Percentiles rank a stretch among this genome's conserved stretches.
Conservation (phyloP, 2,888 invertebrate species). For the Notocelia uddmanniana region DNA sequence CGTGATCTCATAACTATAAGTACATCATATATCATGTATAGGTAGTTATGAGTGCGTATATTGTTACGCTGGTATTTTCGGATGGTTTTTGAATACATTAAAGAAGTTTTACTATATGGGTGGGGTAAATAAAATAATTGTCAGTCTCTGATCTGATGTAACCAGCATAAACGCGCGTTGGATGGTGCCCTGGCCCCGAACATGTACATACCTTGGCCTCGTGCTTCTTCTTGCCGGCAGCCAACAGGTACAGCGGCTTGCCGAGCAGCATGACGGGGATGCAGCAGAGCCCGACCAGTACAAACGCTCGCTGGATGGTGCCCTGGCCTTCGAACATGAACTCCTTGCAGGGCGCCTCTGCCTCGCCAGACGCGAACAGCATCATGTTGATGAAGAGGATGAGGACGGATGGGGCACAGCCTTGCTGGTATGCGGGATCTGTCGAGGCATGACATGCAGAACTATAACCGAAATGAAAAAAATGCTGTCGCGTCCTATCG, state of each 20-base stretch:
- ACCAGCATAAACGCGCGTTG: too few relatives aligned
- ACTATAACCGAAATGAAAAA: too few relatives aligned
- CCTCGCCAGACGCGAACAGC: constrained; percentile 89
- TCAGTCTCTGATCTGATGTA: too few relatives aligned
- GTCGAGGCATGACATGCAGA: constrained; percentile 8
- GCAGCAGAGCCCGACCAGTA: constrained; percentile 92
- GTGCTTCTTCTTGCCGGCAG: constrained; percentile 67
- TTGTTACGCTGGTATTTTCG: too few relatives aligned
- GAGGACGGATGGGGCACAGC: constrained; percentile 97
- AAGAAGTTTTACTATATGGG: too few relatives aligned
- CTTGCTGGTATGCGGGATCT: constrained; percentile 73
- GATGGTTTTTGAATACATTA: too few relatives aligned
- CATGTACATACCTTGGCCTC: constrained; percentile 64
- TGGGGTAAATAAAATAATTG: too few relatives aligned
- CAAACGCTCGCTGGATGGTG: constrained; percentile 90
- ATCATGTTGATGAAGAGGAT: constrained; percentile 99
- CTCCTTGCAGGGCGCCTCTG: constrained; percentile 81
- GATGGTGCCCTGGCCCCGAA: neutral
- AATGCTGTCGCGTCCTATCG: too few relatives aligned
- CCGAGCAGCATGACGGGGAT: constrained; percentile 97
- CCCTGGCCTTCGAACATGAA: constrained; percentile 91
- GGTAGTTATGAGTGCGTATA: too few relatives aligned
- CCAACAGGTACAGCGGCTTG: constrained; percentile 93
- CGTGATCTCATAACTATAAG: too few relatives aligned
- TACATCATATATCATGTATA: too few relatives aligned